A percentile compares a stretch with the other conserved stretches of the same genome.
Evolutionary conservation across 2,113 vertebrate species (phyloP).

Genomic region (Centrocercus urophasianus): DNA sequence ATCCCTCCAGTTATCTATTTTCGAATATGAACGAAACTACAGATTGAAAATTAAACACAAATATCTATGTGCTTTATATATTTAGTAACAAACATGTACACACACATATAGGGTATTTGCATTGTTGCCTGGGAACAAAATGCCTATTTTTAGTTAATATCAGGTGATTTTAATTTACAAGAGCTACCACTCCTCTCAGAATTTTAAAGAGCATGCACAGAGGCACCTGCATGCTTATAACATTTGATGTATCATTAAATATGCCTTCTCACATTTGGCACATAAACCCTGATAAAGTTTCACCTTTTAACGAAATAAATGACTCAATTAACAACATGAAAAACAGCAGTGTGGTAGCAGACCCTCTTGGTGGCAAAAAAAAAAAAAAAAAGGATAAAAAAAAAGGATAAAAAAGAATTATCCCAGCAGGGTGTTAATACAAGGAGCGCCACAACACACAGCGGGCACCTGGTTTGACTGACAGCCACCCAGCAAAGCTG

Average conservation of each 20-base stretch:
- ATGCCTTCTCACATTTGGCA: slow-evolving; percentile 81
- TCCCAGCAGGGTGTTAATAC: slow-evolving; percentile 85
- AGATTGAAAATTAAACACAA: slow-evolving; percentile 67
- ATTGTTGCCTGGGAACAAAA: slow-evolving; percentile 11
- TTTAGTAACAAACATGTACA: slow-evolving; percentile 34
- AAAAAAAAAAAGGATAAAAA: slow-evolving; percentile 18
- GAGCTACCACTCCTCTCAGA: background rate
- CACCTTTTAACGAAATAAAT: slow-evolving; percentile 90
- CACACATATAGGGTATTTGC: background rate
- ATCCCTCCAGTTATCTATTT: slow-evolving; percentile 62
- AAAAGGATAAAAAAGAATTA: slow-evolving; percentile 85
- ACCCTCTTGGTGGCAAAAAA: slow-evolving; percentile 79
- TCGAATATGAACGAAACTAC: slow-evolving; percentile 51
- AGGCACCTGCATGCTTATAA: slow-evolving; percentile 64
- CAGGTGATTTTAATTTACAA: slow-evolving; percentile 32
- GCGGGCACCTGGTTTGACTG: slow-evolving; percentile 79
- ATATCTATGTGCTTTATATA: slow-evolving; percentile 54
- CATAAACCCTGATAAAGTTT: slow-evolving; percentile 80
- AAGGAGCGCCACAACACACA: slow-evolving; percentile 79
- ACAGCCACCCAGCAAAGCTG: slow-evolving; percentile 83
- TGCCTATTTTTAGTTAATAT: slow-evolving; percentile 60
- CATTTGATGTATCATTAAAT: slow-evolving; percentile 81
- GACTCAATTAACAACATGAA: slow-evolving; percentile 90
- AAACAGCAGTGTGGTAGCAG: slow-evolving; percentile 82
- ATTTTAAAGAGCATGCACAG: slow-evolving; percentile 47